A percentile compares a stretch with the other conserved stretches of the same genome.
phyloP scores from a whole-genome alignment of 1,140 invertebrate genomes.

The Catajapyx aquilonaris region DNA sequence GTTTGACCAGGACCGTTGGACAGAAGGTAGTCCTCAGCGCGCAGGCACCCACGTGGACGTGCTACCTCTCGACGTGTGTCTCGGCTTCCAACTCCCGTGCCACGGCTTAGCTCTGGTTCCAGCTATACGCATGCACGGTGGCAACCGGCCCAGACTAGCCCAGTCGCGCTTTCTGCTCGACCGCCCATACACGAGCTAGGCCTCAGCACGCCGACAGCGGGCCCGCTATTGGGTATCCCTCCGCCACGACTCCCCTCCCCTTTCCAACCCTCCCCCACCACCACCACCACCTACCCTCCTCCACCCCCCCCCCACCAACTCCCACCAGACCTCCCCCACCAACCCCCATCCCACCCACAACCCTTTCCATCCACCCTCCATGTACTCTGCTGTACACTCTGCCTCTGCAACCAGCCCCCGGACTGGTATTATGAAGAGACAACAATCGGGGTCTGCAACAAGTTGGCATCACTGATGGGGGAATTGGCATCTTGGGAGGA shows the following conservation, averaged over 20 bases:
- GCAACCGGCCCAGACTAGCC: neutral
- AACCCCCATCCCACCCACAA: too few species aligned
- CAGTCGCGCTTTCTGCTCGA: constrained; percentile 1
- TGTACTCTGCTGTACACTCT: too few species aligned
- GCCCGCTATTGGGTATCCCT: neutral
- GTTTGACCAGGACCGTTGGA: neutral
- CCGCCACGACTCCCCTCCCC: neutral
- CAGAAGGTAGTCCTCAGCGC: neutral
- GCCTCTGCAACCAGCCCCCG: too few species aligned
- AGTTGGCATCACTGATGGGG: too few species aligned
- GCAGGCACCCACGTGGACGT: neutral
- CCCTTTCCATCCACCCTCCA: too few species aligned
- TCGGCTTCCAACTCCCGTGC: neutral
- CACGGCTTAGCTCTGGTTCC: neutral
- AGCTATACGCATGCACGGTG: neutral
- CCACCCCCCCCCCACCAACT: too few species aligned
- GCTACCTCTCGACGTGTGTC: neutral
- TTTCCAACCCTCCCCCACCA: too few species aligned
- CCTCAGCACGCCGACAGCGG: neutral
- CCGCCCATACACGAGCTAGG: neutral
- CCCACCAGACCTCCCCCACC: too few species aligned
- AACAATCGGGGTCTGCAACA: too few species aligned
- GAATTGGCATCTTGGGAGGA: too few species aligned
- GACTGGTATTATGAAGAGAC: too few species aligned
- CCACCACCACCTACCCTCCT: too few species aligned